Percentiles rank a stretch among this genome's conserved stretches.
These are phyloP conservation scores for Drosophila pallidifrons DNA, from an alignment of 1,140 invertebrate species.

Conservation along the genomic window DNA sequence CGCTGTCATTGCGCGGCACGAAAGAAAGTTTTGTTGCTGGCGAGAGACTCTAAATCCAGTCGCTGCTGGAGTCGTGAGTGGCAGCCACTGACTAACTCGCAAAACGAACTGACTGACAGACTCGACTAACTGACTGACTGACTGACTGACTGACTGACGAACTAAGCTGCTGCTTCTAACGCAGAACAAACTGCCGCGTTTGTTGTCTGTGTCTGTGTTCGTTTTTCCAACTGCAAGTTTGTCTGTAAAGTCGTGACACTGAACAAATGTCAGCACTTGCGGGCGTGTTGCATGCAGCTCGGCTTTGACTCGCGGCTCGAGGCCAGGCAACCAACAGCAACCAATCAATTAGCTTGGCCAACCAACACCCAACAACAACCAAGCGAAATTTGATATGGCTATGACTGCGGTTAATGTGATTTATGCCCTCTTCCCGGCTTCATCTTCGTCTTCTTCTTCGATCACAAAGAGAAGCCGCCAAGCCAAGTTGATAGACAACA, in stretches of 20 bases:
- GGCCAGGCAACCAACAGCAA: slow-evolving; percentile 55
- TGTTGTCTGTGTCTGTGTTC: slow-evolving; percentile 26
- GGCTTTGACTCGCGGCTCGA: slow-evolving; percentile 69
- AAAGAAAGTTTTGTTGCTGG: slow-evolving; percentile 54
- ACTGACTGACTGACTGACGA: slow-evolving; percentile 51
- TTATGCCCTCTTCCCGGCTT: slow-evolving; percentile 41
- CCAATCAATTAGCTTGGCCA: slow-evolving; percentile 78
- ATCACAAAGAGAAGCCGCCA: too few species aligned
- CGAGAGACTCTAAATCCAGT: not conserved
- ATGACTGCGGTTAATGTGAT: slow-evolving; percentile 65
- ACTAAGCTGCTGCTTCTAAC: slow-evolving; percentile 45
- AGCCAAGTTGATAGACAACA: too few species aligned
- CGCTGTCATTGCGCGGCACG: slow-evolving; percentile 41
- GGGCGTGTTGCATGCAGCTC: slow-evolving; percentile 61
- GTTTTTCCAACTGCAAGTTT: slow-evolving; percentile 25
- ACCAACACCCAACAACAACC: slow-evolving; percentile 36
- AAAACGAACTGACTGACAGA: slow-evolving; percentile 39
- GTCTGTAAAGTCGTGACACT: slow-evolving; percentile 72
- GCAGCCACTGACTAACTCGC: slow-evolving; percentile 54
- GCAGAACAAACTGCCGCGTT: slow-evolving; percentile 61
- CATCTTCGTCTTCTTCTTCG: too few species aligned
- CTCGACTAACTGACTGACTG: slow-evolving; percentile 48
- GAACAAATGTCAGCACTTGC: slow-evolving; percentile 82
- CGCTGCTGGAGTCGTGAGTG: slow-evolving; percentile 46
- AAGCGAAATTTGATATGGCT: slow-evolving; percentile 78